Conservation (phyloP, 2,888 invertebrate genomes). For the Diarsia mendica region DNA sequence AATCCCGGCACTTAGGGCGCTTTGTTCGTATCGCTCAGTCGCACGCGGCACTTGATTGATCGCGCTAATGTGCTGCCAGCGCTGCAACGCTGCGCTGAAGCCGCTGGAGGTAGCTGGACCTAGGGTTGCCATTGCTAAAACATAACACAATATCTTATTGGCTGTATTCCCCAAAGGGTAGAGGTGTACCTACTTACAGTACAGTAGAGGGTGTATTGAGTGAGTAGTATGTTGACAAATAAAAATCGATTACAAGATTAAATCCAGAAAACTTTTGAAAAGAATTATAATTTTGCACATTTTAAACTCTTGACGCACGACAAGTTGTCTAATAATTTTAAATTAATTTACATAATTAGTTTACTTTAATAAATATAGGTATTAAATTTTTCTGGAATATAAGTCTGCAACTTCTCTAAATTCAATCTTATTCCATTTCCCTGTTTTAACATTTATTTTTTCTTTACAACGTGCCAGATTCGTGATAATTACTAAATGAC, state of each 20-base stretch:
- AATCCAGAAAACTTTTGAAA: neutral
- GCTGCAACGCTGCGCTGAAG: conserved; percentile 18
- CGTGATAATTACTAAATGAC: neutral
- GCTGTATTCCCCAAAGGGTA: neutral
- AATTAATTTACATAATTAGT: no score
- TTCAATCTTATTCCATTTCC: neutral
- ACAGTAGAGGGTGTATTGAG: neutral
- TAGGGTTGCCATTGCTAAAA: neutral
- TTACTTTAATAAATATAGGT: no score
- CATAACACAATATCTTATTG: neutral
- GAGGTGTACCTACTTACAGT: neutral
- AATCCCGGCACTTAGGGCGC: conserved; percentile 26
- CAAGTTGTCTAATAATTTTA: neutral
- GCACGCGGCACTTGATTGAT: conserved; percentile 78
- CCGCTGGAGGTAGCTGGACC: neutral
- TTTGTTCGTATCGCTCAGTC: conserved; percentile 63
- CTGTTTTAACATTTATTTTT: neutral
- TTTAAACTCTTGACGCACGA: neutral
- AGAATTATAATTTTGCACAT: neutral
- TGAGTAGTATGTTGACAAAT: neutral
- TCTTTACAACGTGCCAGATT: neutral
- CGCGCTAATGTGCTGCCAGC: conserved; percentile 67
- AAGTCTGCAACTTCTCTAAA: neutral
- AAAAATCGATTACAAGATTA: neutral
- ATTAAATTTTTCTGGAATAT: no score